These are phyloP conservation scores for Melipona bicolor DNA, from an alignment of 2,888 invertebrate species.

Conservation along the genomic window DNA sequence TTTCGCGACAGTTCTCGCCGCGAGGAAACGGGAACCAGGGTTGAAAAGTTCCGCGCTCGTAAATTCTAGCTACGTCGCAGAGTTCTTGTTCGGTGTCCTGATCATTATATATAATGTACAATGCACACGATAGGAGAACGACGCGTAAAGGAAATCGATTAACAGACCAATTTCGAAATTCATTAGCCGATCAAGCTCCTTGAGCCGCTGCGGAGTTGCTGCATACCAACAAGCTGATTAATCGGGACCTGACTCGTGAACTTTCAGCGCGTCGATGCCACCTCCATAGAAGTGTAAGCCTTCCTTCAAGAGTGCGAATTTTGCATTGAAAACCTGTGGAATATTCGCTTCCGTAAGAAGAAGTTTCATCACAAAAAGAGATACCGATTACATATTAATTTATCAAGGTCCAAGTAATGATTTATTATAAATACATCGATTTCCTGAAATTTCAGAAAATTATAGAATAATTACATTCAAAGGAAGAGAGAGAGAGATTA, in stretches of 20 bases:
- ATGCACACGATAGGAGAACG: neutral
- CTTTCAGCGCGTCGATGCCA: constrained; percentile 42
- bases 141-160: constrained; percentile 51
- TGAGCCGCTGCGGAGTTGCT: constrained; percentile 35
- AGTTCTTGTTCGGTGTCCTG: constrained; percentile 6
- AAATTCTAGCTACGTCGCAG: neutral
- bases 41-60: constrained; percentile 4
- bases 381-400: no score
- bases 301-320: neutral
- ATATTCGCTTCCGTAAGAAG: neutral
- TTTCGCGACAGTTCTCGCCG: neutral
- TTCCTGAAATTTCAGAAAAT: no score
- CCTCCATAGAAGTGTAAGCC: neutral
- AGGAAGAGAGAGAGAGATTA: no score
- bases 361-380: no score
- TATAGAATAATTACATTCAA: no score
- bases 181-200: constrained; percentile 41
- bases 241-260: constrained; percentile 15
- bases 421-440: no score
- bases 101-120: constrained; percentile 18
- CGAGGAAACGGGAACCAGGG: no score
- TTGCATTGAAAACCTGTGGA: neutral
- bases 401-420: no score
- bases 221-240: constrained; percentile 45
- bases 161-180: constrained; percentile 56